Evolutionary conservation across 2,888 invertebrate genomes (phyloP).

Genomic region (Brachylomia viminalis): DNA sequence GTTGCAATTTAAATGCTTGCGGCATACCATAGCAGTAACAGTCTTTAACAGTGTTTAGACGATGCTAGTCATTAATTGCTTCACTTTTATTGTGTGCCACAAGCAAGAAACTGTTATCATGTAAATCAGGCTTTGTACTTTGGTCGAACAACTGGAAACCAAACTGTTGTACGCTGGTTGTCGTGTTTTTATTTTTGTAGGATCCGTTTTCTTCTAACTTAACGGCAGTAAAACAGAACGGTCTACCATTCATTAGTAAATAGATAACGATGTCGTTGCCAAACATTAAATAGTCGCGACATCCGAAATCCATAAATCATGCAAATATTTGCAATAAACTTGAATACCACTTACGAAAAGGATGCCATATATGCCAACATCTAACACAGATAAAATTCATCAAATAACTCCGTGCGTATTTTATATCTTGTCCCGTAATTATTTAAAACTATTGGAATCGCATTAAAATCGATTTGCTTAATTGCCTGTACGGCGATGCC

Average conservation of each 20-base stretch:
- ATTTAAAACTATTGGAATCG: constrained; percentile 58
- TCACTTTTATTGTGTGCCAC: background rate
- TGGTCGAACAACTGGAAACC: background rate
- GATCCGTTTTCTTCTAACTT: constrained; percentile 21
- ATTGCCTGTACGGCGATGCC: constrained; percentile 56
- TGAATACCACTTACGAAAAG: constrained; percentile 37
- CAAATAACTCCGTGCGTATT: constrained; percentile 30
- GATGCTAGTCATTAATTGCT: background rate
- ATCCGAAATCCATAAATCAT: constrained; percentile 59
- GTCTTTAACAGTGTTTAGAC: background rate
- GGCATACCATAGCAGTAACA: background rate
- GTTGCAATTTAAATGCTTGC: background rate
- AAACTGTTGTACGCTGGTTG: background rate
- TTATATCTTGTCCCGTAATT: constrained; percentile 47
- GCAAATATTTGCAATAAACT: constrained; percentile 55
- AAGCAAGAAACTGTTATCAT: background rate
- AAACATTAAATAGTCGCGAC: constrained; percentile 56
- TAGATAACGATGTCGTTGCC: constrained; percentile 45
- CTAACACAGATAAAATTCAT: constrained; percentile 35
- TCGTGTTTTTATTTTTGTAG: constrained; percentile 4
- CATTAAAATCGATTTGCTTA: constrained; percentile 67
- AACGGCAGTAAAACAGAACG: constrained; percentile 36
- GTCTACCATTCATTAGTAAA: constrained; percentile 46
- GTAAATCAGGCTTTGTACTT: background rate
- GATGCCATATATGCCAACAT: constrained; percentile 20